Base-by-base conservation (phyloP, 2,888 invertebrate genomes). In the Meandrusa payeni region DNA sequence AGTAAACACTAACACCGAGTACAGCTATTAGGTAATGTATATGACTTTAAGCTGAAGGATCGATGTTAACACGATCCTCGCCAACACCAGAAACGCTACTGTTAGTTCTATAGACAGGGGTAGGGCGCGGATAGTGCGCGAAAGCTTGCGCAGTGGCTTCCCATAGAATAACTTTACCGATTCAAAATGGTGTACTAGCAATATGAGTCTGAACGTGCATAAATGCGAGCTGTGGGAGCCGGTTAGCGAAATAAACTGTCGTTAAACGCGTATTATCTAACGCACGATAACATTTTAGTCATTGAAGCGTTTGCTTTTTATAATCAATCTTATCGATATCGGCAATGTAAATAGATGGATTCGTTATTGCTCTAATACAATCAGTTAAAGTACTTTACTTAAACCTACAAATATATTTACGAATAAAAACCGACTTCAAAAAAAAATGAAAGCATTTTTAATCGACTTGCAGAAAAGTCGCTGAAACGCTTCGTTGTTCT, bases 11-110 rank as follows among this genome's bases (percentile, higher is more conserved):
- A 59, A 57, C 69, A 75, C 76, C 65, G 59, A 60, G 65, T 64
- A 47, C 48, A 46, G 41, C 43, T 54, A 51, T 55, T 54, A 58
- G 60, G 52, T 46, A 61, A 51, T 61, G 50, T 50, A 46, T 50
- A 54, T 50, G 51, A 57, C 53, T 51, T 54, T 51, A 45, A 45
- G 53, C 57, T 5, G 13, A 28, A 7, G 70, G 77, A 77, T 82
- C 83, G 76, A 80, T 82, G 72, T 55, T 69, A 67, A 62, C 51
- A 53, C 55, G 54, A 59, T 64, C 54, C 68, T 75, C 72, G 75
- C 75, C 72, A 75, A 76, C 76, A 74, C 54, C 45, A 43, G n/a
- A 54, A 51, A 59, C 52, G 54, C 55, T 31, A 42, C 47, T 45
- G 56, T 52, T 52, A 51, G 49, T 71, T 70, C 78, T 73, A 71